A percentile compares a stretch with the other conserved stretches of the same genome.
phyloP scores from a whole-genome alignment of 2,113 vertebrate genomes.

The Paradoxurus hermaphroditus region DNA sequence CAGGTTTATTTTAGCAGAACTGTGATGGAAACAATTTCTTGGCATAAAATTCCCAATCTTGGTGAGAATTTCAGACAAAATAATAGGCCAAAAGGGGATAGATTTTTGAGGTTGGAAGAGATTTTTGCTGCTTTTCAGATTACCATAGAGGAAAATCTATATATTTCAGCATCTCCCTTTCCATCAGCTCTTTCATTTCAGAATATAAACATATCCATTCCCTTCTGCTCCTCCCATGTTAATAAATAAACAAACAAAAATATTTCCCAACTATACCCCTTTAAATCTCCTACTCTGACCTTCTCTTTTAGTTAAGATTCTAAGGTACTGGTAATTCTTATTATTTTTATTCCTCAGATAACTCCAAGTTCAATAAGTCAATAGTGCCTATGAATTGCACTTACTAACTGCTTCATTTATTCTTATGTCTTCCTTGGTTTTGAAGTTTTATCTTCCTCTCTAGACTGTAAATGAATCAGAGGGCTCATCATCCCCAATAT shows the following conservation, averaged over 20 bases:
- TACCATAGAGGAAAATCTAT: neutral
- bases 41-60: neutral
- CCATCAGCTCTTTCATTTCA: neutral
- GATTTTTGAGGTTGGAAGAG: neutral
- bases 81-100: neutral
- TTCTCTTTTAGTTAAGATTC: neutral
- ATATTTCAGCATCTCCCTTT: neutral
- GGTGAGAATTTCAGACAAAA: constrained; percentile 4
- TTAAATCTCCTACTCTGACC: neutral
- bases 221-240: neutral
- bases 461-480: neutral
- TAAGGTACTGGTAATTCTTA: neutral
- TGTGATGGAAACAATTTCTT: neutral
- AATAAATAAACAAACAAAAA: neutral
- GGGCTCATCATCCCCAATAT: neutral
- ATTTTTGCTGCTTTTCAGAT: constrained; percentile 6
- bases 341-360: neutral
- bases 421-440: neutral
- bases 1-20: neutral
- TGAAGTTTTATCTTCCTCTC: neutral
- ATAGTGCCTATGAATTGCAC: fast-evolving
- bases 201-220: neutral
- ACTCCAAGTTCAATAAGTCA: neutral
- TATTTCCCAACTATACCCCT: neutral
- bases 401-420: neutral